Base-by-base conservation (phyloP, 2,888 invertebrate genomes). In the Napeogenes inachia region DNA sequence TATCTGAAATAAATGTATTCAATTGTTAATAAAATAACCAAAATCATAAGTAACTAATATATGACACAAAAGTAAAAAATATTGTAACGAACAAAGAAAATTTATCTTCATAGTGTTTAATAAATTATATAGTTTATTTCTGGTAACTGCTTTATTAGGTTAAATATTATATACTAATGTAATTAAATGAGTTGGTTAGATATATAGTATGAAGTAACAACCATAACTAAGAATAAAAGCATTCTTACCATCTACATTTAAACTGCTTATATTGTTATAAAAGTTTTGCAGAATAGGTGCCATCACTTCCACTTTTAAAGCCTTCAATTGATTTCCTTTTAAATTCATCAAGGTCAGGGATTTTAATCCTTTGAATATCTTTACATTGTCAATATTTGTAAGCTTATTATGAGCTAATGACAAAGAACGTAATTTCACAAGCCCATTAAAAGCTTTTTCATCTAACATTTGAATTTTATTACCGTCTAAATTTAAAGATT, bases 401-500 rank as follows among this genome's bases (percentile, higher is more conserved):
- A 90, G 63, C 47, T 82, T 83, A 66, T 90, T 90, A 21, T 77
- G 79, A 10, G 85, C 81, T 55, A 90, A 68, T 42, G 84, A 81
- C n/a, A 90, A 70, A 2, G 76, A 76, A 30, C 77, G 73, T 12
- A 90, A 62, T 32, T 78, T 81, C 0, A 68, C 62, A 13, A 89
- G 75, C 2, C 90, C 90, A 56, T 78, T 77, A 57, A 90, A 89
- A 2, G 89, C 89, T 73, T 81, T 85, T 2, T 85, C 81, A 67
- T 90, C 90, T 1, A 90, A 71, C 87, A 90, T 86, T 73, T 89
- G 84, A 60, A 90, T 87, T 70, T 85, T 87, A 69, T 90, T 90
- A 0, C 81, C 81, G 53, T 82, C 84, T 64, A 89, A 79, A 74
- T 84, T 85, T 42, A 90, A 67, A 2, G 77, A 74, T 59, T 75